Evolutionary conservation across 2,113 vertebrate species (phyloP).

Genomic region (Dipodomys spectabilis): DNA sequence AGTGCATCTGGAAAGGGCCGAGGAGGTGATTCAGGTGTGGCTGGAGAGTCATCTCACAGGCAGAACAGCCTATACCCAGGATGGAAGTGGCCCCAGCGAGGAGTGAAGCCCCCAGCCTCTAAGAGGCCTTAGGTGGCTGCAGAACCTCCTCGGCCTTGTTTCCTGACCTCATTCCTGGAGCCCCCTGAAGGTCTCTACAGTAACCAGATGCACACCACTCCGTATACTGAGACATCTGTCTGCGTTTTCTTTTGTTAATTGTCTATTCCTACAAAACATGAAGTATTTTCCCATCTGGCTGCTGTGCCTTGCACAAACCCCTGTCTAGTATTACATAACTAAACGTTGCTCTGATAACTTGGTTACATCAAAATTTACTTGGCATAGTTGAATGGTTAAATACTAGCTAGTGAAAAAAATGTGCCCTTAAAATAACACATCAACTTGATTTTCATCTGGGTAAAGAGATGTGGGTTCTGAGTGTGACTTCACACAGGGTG

Average conservation of each 20-base stretch:
- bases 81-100: neutral
- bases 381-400: neutral
- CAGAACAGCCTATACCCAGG: neutral
- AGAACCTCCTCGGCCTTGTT: neutral
- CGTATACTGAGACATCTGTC: accelerated
- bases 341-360: accelerated
- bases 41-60: neutral
- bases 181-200: neutral
- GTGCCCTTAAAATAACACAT: neutral
- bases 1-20: neutral
- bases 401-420: neutral
- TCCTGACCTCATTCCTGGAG: too few relatives aligned
- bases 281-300: neutral
- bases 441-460: neutral
- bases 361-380: neutral
- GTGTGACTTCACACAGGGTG: neutral
- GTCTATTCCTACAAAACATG: neutral
- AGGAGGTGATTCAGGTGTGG: neutral
- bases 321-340: accelerated
- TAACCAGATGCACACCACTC: neutral
- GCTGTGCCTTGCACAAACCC: neutral
- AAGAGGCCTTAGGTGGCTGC: accelerated
- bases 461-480: too few relatives aligned
- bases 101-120: neutral
- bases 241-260: accelerated